Evolutionary conservation across 2,797 vertebrate genomes (phyloP).

Genomic region (Brachyalestes nurse): DNA sequence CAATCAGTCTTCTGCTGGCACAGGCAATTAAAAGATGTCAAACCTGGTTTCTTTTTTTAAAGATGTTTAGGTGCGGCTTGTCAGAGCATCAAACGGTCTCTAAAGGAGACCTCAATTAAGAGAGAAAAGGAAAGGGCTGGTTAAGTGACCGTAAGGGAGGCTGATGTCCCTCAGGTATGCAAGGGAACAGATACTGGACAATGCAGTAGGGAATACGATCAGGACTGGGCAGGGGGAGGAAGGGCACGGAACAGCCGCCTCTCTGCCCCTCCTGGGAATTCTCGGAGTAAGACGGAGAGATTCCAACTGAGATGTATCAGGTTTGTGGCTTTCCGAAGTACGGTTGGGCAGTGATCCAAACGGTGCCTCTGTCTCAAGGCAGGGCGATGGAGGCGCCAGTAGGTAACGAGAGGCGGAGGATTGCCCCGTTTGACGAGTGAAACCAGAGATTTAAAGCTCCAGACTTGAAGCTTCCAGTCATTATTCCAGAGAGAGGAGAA

Average conservation of each 20-base stretch:
- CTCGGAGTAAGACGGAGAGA: constrained; percentile 77
- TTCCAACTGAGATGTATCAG: constrained; percentile 86
- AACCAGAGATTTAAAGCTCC: constrained; percentile 88
- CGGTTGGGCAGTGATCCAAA: constrained; percentile 87
- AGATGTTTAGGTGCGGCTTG: constrained; percentile 78
- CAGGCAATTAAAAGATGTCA: constrained; percentile 86
- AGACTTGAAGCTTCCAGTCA: constrained; percentile 80
- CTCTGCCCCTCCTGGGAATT: constrained; percentile 83
- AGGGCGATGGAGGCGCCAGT: constrained; percentile 88
- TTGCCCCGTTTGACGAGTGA: constrained; percentile 83
- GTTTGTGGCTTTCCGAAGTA: constrained; percentile 83
- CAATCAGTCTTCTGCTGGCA: constrained; percentile 77
- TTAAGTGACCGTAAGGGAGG: constrained; percentile 67
- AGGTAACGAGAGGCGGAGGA: constrained; percentile 85
- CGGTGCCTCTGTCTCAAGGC: constrained; percentile 82
- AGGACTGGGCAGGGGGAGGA: constrained; percentile 63
- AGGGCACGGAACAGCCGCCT: constrained; percentile 75
- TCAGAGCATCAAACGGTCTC: constrained; percentile 82
- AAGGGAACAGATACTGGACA: constrained; percentile 69
- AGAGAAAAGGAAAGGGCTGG: constrained; percentile 65
- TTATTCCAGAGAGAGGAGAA: constrained; percentile 56
- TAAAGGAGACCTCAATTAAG: constrained; percentile 85
- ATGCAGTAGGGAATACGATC: constrained; percentile 78
- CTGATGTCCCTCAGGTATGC: constrained; percentile 73
- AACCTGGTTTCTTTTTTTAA: constrained; percentile 79